These are phyloP conservation scores for Pseudomyrmex gracilis DNA, from an alignment of 1,140 invertebrate species.

Conservation along the genomic window DNA sequence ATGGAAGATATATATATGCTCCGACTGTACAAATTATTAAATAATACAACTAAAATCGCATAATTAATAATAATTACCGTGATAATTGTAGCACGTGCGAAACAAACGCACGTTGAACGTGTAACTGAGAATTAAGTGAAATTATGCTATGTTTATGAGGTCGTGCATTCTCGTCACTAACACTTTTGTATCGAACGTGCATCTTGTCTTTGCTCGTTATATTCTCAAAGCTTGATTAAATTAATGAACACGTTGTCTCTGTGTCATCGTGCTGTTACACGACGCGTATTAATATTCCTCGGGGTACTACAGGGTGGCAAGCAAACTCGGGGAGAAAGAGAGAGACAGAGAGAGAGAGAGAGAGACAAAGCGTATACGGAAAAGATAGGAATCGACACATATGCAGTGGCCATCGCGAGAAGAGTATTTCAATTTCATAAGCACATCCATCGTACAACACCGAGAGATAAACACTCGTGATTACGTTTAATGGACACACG, in stretches of 20 bases:
- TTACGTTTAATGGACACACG: constrained; percentile 32
- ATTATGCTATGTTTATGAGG: not conserved
- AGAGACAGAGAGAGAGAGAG: no score
- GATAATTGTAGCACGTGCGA: constrained; percentile 1
- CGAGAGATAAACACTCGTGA: constrained; percentile 30
- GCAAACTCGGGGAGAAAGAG: not conserved
- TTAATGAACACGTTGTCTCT: constrained; percentile 45
- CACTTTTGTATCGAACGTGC: not conserved
- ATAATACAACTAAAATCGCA: not conserved
- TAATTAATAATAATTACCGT: not conserved
- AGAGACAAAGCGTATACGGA: not conserved
- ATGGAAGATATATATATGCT: no score
- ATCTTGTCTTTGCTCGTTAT: constrained; percentile 26
- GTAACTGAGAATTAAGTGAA: not conserved
- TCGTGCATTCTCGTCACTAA: not conserved
- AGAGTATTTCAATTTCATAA: constrained; percentile 39
- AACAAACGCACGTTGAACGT: no score
- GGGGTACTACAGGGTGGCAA: not conserved
- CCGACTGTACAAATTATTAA: not conserved
- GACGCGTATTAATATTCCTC: constrained; percentile 38
- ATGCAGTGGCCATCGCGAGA: not conserved
- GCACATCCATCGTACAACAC: not conserved
- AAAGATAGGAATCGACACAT: constrained; percentile 34
- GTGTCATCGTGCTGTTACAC: not conserved
- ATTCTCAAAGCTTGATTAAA: constrained; percentile 19